These are phyloP conservation scores for Melanaphis sacchari DNA, from an alignment of 1,140 invertebrate genomes.

Conservation along the genomic window DNA sequence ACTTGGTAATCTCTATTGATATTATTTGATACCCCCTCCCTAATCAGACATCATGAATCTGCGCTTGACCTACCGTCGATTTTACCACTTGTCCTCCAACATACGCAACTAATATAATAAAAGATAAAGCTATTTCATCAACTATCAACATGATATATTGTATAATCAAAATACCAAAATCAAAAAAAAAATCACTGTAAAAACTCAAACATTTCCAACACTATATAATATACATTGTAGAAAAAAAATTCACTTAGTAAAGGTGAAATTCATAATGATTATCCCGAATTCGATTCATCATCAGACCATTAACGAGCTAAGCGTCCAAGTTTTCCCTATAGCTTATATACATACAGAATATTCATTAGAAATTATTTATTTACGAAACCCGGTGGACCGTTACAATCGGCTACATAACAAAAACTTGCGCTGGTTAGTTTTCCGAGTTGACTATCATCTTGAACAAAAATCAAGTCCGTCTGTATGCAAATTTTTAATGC, in stretches of 20 bases:
- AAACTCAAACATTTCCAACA: not conserved
- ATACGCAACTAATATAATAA: no score
- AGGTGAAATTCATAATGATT: not conserved
- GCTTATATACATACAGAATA: not conserved
- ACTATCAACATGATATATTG: not conserved
- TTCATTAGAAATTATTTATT: not conserved
- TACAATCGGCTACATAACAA: not conserved
- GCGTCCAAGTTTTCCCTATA: not conserved
- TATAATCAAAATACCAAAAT: not conserved
- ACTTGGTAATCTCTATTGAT: no score
- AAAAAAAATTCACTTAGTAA: not conserved
- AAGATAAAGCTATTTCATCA: not conserved
- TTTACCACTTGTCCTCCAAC: not conserved
- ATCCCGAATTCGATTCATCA: not conserved
- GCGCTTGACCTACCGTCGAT: no score
- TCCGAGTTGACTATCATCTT: not conserved
- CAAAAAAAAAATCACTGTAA: not conserved
- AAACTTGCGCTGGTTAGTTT: conserved; percentile 1
- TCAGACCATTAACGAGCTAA: not conserved
- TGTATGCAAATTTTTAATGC: not conserved
- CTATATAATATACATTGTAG: not conserved
- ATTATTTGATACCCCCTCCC: no score
- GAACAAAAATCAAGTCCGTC: not conserved
- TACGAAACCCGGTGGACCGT: not conserved
- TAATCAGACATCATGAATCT: no score